Base-by-base conservation (phyloP, 2,113 vertebrate genomes). In the Halcyon malimbica region DNA sequence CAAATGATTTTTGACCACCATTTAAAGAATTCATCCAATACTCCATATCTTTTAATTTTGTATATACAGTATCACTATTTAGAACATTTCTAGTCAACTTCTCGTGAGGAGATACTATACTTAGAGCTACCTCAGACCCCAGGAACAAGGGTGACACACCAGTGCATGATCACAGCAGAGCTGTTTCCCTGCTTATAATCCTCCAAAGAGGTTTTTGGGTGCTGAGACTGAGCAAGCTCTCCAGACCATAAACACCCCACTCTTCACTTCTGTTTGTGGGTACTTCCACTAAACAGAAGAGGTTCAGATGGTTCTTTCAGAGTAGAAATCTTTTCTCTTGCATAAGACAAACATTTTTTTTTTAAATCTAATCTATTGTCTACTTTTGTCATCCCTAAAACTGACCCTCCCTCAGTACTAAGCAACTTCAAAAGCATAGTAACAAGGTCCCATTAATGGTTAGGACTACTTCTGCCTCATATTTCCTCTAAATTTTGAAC, bases 231-330 rank as follows among this genome's bases (percentile, higher is more conserved):
- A 83, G 7, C 10, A 75, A 48, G 3, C 5, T 74, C 37, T 48
- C 35, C 12, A 54, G 13, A 42, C 13, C 1, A 1, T 69, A 57
- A 17, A 41, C 6, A 21, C 1, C 2, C 1, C 14, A 29, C 5
- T 35, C 33, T 41, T 13, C 24, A 28, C 20, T 71, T 42, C 13
- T 51, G 1, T 71, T 79, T 60, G 33, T 8, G 24, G 11, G 21
- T 69, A 48, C n/a, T 35, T 81, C 4, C 5, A 10, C 37, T n/a
- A 12, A 80, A 26, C 28, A 54, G 13, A 53, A 28, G 15, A 53
- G 51, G 25, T 74, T 70, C 78, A 74, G 50, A 56, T 11, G 51
- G 14, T n/a, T 44, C 16, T 59, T 75, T 15, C 8, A 31, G 24
- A 48, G 13, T 1, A 71, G 56, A 71, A 82, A 57, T 39, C 26